phyloP scores from a whole-genome alignment of 2,113 vertebrate genomes.

The Gobius niger region DNA sequence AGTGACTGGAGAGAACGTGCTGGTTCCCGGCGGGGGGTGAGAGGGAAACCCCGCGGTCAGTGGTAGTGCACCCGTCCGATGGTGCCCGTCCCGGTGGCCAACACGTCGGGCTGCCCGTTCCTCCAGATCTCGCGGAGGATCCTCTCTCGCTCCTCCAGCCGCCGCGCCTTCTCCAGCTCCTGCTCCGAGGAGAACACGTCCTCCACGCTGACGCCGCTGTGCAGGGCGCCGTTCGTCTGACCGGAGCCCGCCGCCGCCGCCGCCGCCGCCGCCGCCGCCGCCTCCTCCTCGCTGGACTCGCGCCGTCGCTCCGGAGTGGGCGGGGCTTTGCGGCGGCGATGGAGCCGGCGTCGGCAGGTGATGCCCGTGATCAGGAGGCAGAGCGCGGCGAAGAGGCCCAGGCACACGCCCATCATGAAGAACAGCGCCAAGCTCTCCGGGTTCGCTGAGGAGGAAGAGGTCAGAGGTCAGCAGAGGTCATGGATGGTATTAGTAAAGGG shows the following conservation, averaged over 20 bases:
- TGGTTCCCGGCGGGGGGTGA: neutral
- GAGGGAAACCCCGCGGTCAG: slow-evolving; percentile 47
- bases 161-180: slow-evolving; percentile 90
- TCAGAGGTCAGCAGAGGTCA: too few relatives aligned
- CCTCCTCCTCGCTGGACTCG: slow-evolving; percentile 67
- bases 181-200: slow-evolving; percentile 91
- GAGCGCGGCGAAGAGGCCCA: slow-evolving; percentile 89
- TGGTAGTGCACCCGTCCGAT: slow-evolving; percentile 87
- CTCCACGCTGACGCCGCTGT: neutral
- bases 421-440: slow-evolving; percentile 93
- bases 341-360: slow-evolving; percentile 77
- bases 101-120: slow-evolving; percentile 92
- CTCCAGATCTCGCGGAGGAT: slow-evolving; percentile 97
- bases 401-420: slow-evolving; percentile 93
- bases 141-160: slow-evolving; percentile 91
- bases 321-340: slow-evolving; percentile 39
- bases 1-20: too few relatives aligned
- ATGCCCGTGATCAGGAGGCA: slow-evolving; percentile 88
- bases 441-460: slow-evolving; percentile 74
- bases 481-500: too few relatives aligned
- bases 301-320: slow-evolving; percentile 54
- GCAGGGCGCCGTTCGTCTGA: too few relatives aligned
- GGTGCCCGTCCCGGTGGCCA: slow-evolving; percentile 83
- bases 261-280: neutral
- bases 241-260: slow-evolving; percentile 25